Evolutionary conservation across 2,797 vertebrate genomes (phyloP).

Genomic region (Arnoldichthys spilopterus): DNA sequence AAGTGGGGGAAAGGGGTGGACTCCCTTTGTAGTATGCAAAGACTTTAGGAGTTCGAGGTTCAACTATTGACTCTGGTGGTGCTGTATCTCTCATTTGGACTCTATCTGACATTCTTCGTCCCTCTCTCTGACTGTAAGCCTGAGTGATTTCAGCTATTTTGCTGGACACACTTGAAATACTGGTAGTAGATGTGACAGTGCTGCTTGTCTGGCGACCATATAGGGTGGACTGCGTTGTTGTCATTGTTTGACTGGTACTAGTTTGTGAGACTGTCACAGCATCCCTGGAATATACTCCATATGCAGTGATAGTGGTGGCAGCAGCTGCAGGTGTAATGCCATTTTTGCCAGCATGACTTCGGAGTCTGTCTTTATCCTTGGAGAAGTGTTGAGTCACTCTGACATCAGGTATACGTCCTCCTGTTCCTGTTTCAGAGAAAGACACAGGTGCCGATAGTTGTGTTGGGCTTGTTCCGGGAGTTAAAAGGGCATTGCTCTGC

Average conservation of each 20-base stretch:
- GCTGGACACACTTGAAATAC: slow-evolving; percentile 78
- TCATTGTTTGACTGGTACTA: slow-evolving; percentile 73
- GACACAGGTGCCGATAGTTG: slow-evolving; percentile 93
- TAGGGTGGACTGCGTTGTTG: slow-evolving; percentile 70
- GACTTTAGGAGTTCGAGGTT: slow-evolving; percentile 77
- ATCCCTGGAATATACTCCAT: slow-evolving; percentile 82
- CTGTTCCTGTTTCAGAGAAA: slow-evolving; percentile 84
- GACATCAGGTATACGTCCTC: slow-evolving; percentile 87
- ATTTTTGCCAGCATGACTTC: slow-evolving; percentile 82
- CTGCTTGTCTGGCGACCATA: slow-evolving; percentile 74
- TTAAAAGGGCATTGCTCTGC: slow-evolving; percentile 91
- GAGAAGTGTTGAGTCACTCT: slow-evolving; percentile 95
- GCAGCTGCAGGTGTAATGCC: slow-evolving; percentile 76
- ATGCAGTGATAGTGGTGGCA: slow-evolving; percentile 79
- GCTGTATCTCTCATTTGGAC: slow-evolving; percentile 75
- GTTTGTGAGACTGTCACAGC: slow-evolving; percentile 77
- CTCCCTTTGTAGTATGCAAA: slow-evolving; percentile 89
- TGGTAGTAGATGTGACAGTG: slow-evolving; percentile 71
- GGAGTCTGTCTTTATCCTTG: slow-evolving; percentile 88
- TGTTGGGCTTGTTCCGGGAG: slow-evolving; percentile 96
- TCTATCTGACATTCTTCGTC: slow-evolving; percentile 74
- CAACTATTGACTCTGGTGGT: slow-evolving; percentile 73
- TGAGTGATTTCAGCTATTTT: slow-evolving; percentile 87
- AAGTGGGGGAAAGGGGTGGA: slow-evolving; percentile 89
- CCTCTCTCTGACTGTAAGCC: slow-evolving; percentile 83